Evolutionary conservation across 2,888 invertebrate genomes (phyloP).

Genomic region (Scotopteryx bipunctaria): DNA sequence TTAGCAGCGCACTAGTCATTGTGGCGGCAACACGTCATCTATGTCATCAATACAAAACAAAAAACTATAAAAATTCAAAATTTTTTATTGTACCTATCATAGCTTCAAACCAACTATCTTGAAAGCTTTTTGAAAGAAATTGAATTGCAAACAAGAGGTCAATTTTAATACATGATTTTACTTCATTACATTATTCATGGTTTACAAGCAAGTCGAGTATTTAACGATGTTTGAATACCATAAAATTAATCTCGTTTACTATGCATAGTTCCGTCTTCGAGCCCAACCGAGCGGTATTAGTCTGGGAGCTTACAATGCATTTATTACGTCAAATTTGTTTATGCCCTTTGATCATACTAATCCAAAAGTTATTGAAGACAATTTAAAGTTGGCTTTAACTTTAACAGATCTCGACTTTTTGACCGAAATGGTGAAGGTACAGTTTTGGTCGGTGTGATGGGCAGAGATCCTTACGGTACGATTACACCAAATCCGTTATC

Average conservation of each 20-base stretch:
- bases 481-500: no score
- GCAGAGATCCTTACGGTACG: no score
- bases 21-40: no score
- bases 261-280: slow-evolving; percentile 37
- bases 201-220: slow-evolving; percentile 26
- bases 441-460: no score
- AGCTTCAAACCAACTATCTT: no score
- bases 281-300: slow-evolving; percentile 29
- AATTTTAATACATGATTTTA: slow-evolving; percentile 15
- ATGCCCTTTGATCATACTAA: no score
- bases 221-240: slow-evolving; percentile 33
- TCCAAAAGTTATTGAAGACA: neutral
- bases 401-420: no score
- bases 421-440: no score
- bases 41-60: no score
- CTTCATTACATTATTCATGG: slow-evolving; percentile 23
- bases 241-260: slow-evolving; percentile 37
- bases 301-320: slow-evolving; percentile 20
- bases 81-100: no score
- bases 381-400: neutral
- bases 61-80: no score
- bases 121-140: neutral
- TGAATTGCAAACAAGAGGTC: slow-evolving; percentile 6
- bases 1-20: no score
- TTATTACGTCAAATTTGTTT: neutral